A percentile compares a stretch with the other conserved stretches of the same genome.
Evolutionary conservation across 2,888 invertebrate species (phyloP).

Genomic region (Phaonia tiefii): DNA sequence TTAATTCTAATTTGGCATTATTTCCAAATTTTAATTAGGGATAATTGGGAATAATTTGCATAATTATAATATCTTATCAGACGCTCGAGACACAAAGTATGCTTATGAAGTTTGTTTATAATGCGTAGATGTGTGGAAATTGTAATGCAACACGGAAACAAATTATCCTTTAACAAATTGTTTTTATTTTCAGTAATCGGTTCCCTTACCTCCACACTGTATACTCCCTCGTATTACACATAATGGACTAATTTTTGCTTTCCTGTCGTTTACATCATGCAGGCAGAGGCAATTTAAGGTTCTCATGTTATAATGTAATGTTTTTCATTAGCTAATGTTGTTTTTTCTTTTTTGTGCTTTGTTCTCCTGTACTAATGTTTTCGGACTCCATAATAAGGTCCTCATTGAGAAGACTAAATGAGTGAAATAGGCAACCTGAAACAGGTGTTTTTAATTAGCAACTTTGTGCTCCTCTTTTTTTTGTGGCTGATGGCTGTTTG

Average conservation of each 20-base stretch:
- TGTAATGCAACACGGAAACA: not conserved
- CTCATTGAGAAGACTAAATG: constrained; percentile 10
- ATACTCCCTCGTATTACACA: not conserved
- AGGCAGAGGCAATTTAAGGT: not conserved
- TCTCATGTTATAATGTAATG: constrained; percentile 3
- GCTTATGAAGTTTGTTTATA: too few species aligned
- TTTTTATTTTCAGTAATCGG: too few species aligned
- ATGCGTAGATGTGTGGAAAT: too few species aligned
- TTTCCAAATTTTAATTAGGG: not conserved
- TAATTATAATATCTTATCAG: constrained; percentile 27
- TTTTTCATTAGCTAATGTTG: not conserved
- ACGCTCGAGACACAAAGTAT: not conserved
- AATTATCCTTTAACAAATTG: not conserved
- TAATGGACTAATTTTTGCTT: constrained; percentile 6
- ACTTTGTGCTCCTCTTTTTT: constrained; percentile 8
- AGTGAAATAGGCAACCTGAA: constrained; percentile 14
- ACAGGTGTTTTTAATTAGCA: constrained; percentile 56
- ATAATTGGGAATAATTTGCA: not conserved
- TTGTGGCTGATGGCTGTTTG: too few species aligned
- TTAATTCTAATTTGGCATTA: constrained; percentile 4
- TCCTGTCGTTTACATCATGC: constrained; percentile 9
- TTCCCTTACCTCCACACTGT: not conserved
- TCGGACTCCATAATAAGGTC: constrained; percentile 9
- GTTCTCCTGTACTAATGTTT: not conserved
- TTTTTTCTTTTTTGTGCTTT: not conserved